A percentile compares a stretch with the other conserved stretches of the same genome.
phyloP scores from a whole-genome alignment of 1,140 invertebrate species.

The Drosophila persimilis region DNA sequence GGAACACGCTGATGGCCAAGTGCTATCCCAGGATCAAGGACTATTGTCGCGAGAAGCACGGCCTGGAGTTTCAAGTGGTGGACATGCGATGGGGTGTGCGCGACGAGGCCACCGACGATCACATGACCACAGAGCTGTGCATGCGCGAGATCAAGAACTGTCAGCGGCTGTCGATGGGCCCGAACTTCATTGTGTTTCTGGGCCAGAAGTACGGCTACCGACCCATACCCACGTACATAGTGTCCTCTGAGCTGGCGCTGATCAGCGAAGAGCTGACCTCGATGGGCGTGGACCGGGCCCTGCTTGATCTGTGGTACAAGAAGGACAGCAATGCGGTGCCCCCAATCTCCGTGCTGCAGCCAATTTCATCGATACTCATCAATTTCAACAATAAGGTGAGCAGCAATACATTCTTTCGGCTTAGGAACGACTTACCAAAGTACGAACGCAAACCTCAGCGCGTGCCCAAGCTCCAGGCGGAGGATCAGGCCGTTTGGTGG shows the following conservation, averaged over 20 bases:
- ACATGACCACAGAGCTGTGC: conserved; percentile 99
- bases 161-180: conserved; percentile 97
- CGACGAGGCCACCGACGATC: conserved; percentile 99
- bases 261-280: conserved; percentile 85
- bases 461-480: conserved; percentile 96
- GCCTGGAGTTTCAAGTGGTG: conserved; percentile 99
- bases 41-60: conserved; percentile 98
- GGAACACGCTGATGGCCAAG: conserved; percentile 99
- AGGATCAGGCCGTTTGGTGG: conserved; percentile 98
- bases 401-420: background rate
- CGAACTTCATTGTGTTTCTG: conserved; percentile 98
- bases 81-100: conserved; percentile 99
- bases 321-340: conserved; percentile 98
- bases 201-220: conserved; percentile 99
- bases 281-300: conserved; percentile 91
- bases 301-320: conserved; percentile 97
- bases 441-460: conserved; percentile 84
- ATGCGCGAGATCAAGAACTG: conserved; percentile 99
- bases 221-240: conserved; percentile 97
- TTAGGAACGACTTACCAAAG: no score
- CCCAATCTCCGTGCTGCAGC: conserved; percentile 95
- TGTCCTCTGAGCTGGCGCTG: conserved; percentile 95
- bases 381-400: conserved; percentile 99
- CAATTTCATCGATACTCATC: conserved; percentile 97
- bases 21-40: conserved; percentile 98